Base-by-base conservation (phyloP, 2,888 invertebrate species). In the Eudemis profundana region DNA sequence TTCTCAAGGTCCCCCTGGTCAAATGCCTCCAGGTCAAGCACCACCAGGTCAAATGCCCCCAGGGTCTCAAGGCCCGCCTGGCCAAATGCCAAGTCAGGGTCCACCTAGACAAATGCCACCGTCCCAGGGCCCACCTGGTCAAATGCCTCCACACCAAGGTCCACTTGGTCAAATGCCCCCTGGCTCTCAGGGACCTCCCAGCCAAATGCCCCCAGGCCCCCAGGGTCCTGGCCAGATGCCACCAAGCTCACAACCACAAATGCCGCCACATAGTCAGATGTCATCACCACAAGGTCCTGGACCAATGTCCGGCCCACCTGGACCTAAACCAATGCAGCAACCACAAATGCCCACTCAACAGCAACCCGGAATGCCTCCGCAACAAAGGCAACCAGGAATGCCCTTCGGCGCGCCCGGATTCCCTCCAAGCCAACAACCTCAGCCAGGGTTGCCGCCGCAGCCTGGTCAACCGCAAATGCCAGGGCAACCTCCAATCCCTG, bases 11-110 rank as follows among this genome's bases (percentile, higher is more conserved):
- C 74, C 33, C 68, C 72, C 47, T 62, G 15, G 67, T 14, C 61
- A 47, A 14, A 68, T 71, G 51, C 50, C 67, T 0, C 66, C 66
- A 60, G 57, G 66, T 21, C 75, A 72, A 47, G 71, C 65, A 8
- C 75, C 74, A 38, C 72, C 73, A n/a, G 78, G 77, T 68, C 82
- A 79, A 44, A 69, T 75, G 59, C 81, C 83, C 23, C 78, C 78
- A 3, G 78, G 77, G 56, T 75, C 78, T 68, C 83, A 80, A 72
- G 40, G 54, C 1, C 74, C 79, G 70, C 74, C 79, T 71, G 78
- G 75, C 72, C 81, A 78, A 77, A 2, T 78, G 75, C 40, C 74
- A 23, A 15, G 44, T 61, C 69, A 68, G 51, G 54, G 72, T 61
- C 63, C 68, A 69, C 56, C 72, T 62, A 62, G 68, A 69, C 61